Percentiles rank a stretch among this genome's conserved stretches.
These are phyloP conservation scores for Mythimna vitellina DNA, from an alignment of 2,888 invertebrate species.

Conservation along the genomic window DNA sequence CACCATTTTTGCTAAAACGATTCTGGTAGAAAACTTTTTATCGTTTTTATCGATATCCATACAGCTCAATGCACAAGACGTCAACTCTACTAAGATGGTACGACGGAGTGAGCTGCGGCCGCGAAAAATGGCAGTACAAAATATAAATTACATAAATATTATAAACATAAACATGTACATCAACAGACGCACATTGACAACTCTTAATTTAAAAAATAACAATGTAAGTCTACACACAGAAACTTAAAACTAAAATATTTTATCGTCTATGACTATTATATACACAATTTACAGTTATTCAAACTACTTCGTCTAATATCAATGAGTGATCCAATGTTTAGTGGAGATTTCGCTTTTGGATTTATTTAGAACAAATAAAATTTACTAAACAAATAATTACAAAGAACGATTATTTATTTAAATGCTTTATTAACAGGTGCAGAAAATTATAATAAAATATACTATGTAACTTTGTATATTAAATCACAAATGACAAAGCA, in stretches of 20 bases:
- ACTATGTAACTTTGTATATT: constrained; percentile 76
- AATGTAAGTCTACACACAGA: constrained; percentile 79
- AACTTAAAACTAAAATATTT: constrained; percentile 78
- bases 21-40: constrained; percentile 16
- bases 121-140: constrained; percentile 64
- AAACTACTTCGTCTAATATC: constrained; percentile 69
- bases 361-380: constrained; percentile 45
- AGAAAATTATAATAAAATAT: constrained; percentile 73
- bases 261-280: constrained; percentile 83
- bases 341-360: constrained; percentile 35
- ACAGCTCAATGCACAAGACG: neutral
- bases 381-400: constrained; percentile 57
- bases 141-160: constrained; percentile 69
- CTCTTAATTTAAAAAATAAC: constrained; percentile 75
- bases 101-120: constrained; percentile 12
- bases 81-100: constrained; percentile 3
- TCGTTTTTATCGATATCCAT: neutral
- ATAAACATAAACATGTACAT: constrained; percentile 74
- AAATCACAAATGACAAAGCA: constrained; percentile 70
- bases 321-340: constrained; percentile 49
- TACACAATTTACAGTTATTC: constrained; percentile 86
- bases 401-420: constrained; percentile 64
- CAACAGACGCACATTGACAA: constrained; percentile 74
- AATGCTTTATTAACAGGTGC: constrained; percentile 85
- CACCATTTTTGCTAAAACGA: neutral